Conservation (phyloP, 2,113 vertebrate species). For the Caloenas nicobarica region DNA sequence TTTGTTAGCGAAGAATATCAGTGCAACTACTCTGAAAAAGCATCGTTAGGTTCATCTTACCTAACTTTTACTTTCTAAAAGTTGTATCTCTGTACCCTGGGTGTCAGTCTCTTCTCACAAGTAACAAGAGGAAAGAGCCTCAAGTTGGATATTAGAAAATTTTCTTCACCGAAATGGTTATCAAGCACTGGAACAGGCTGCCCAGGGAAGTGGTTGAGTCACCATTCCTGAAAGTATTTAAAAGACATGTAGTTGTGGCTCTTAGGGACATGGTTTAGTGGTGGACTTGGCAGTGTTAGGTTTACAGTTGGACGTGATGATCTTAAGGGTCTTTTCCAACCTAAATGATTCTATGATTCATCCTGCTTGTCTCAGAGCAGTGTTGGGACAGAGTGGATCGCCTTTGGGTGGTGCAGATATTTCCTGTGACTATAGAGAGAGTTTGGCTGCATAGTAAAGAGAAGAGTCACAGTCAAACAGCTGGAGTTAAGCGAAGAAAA, state of each 20-base stretch:
- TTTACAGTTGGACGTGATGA: accelerated
- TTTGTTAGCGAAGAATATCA: background rate
- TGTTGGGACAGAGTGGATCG: background rate
- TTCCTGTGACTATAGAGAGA: background rate
- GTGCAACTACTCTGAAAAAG: background rate
- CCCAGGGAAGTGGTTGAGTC: background rate
- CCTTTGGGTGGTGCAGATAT: background rate
- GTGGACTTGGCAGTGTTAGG: background rate
- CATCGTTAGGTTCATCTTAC: accelerated
- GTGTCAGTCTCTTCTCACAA: background rate
- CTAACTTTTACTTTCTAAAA: background rate
- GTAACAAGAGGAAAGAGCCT: background rate
- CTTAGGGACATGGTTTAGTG: background rate
- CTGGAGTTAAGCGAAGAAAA: background rate
- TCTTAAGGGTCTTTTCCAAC: background rate
- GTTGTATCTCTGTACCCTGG: background rate
- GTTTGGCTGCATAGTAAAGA: background rate
- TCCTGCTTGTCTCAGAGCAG: background rate
- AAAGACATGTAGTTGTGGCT: accelerated
- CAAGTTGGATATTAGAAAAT: background rate
- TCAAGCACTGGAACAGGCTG: background rate
- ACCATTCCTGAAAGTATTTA: background rate
- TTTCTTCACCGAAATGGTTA: accelerated
- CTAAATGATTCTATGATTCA: background rate
- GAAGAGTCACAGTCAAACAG: background rate